Percentiles rank a stretch among this genome's conserved stretches.
Evolutionary conservation across 2,113 vertebrate species (phyloP).

Genomic region (Perca fluviatilis): DNA sequence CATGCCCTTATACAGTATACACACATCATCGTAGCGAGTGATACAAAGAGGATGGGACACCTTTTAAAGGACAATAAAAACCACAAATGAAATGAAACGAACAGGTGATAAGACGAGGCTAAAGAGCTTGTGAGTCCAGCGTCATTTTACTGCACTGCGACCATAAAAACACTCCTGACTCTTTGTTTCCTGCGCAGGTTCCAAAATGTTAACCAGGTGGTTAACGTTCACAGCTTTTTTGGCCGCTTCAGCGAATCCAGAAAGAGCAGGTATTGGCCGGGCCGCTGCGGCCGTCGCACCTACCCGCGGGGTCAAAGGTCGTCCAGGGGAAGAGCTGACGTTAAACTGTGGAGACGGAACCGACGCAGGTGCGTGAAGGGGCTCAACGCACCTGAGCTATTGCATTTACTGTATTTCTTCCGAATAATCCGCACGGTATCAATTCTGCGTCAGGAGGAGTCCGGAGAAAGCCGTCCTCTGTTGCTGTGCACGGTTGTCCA

Average conservation of each 20-base stretch:
- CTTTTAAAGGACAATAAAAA: no score
- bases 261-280: background rate
- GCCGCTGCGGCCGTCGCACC: conserved; percentile 21
- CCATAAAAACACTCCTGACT: conserved; percentile 36
- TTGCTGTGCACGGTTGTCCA: background rate
- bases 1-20: no score
- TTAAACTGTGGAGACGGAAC: conserved; percentile 68
- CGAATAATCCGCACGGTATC: no score
- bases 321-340: conserved; percentile 39
- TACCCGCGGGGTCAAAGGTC: conserved; percentile 46
- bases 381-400: background rate
- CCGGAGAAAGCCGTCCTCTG: background rate
- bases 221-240: conserved; percentile 44
- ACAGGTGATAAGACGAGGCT: no score
- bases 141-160: background rate
- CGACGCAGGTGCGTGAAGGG: conserved; percentile 54
- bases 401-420: no score
- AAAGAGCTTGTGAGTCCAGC: background rate
- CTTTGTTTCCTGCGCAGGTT: conserved; percentile 42
- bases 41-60: no score
- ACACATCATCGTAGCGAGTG: no score
- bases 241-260: conserved; percentile 1
- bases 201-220: conserved; percentile 64
- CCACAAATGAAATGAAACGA: no score
- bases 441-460: no score